These are phyloP conservation scores for Drosophila simulans DNA, from an alignment of 1,140 invertebrate species.

Conservation along the genomic window DNA sequence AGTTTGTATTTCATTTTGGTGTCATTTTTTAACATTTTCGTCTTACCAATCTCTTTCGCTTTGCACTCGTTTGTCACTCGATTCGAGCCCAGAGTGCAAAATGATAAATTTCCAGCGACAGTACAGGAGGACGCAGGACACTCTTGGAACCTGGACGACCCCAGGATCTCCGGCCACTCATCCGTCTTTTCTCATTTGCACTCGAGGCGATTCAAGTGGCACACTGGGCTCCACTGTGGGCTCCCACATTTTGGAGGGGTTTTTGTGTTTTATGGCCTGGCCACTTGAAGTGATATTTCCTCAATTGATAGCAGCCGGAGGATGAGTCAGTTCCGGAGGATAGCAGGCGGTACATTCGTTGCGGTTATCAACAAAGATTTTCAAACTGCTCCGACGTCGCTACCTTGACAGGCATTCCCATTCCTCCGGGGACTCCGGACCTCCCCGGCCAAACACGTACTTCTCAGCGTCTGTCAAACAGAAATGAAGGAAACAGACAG, in stretches of 20 bases:
- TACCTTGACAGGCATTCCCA: neutral
- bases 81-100: conserved; percentile 57
- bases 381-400: conserved; percentile 26
- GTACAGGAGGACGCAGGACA: conserved; percentile 29
- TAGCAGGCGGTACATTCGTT: neutral
- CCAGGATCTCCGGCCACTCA: conserved; percentile 23
- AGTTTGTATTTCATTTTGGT: conserved; percentile 20
- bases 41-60: conserved; percentile 10
- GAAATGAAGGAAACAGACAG: conserved; percentile 37
- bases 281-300: conserved; percentile 74
- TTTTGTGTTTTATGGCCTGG: conserved; percentile 66
- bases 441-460: conserved; percentile 61
- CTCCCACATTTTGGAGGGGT: conserved; percentile 28
- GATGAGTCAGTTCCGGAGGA: conserved; percentile 29
- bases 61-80: conserved; percentile 45
- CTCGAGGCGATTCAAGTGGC: conserved; percentile 67
- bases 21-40: conserved; percentile 33
- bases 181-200: conserved; percentile 75
- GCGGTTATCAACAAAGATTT: conserved; percentile 69
- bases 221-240: conserved; percentile 33
- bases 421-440: conserved; percentile 8
- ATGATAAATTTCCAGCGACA: conserved; percentile 67
- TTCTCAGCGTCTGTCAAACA: conserved; percentile 66
- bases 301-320: conserved; percentile 58
- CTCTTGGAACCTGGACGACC: conserved; percentile 26